Base-by-base conservation (phyloP, 2,888 invertebrate genomes). In the Epirrhoe alternata region DNA sequence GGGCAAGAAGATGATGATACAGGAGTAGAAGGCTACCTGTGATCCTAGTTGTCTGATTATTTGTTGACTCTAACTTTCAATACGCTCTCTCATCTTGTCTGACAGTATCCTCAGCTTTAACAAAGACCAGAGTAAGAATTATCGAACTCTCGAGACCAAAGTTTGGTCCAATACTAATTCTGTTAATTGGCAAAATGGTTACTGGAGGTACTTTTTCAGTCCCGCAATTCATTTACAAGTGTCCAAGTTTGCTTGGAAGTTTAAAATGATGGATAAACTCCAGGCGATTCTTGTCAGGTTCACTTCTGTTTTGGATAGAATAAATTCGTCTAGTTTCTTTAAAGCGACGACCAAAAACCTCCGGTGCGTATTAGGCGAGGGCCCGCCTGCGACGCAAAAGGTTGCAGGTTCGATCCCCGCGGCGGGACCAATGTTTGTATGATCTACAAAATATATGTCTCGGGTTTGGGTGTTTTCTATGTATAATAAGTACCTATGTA, bases 121-220 rank as follows among this genome's bases (percentile, higher is more conserved):
- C 14, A 66, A 66, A 50, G 52, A 61, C 30, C 16, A 51, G 60
- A 76, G 76, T 72, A 80, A 79, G 79, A 84, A 77, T 79, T 81
- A 80, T 77, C 64, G 72, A 69, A 62, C 78, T 70, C 78, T 4
- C 45, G 74, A 73, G 77, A 75, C 57, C 31, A 68, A 79, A 82
- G 77, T 83, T 82, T 63, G 66, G 63, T 45, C 60, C 64, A 65
- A 61, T 60, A 74, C 72, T 81, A 80, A 83, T 81, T 82, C 68
- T 72, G 74, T 74, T 81, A 83, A 84, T 84, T 81, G 78, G 71
- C 75, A 66, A 78, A 76, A 77, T 68, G 66, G 73, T 74, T 66
- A 72, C 71, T 24, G n/a, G 49, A 52, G 62, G 51, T 65, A 35
- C 62, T 67, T 64, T 67, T 55, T 62, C 17, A 42, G 45, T 61